These are phyloP conservation scores for Bradypus variegatus DNA, from an alignment of 2,797 vertebrate species.

Conservation along the genomic window DNA sequence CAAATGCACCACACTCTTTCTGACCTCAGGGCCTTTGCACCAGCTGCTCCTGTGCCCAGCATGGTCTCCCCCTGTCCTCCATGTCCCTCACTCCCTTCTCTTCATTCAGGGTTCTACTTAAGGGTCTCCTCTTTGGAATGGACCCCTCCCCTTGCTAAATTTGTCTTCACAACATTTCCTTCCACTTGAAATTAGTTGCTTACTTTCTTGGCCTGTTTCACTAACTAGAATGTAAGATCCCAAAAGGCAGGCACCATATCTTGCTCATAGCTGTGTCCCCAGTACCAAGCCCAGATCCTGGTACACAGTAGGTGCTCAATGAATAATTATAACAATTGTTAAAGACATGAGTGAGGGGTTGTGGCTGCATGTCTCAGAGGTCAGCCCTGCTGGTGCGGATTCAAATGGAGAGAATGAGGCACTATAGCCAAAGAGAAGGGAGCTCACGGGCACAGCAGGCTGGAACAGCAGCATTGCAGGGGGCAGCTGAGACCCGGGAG, in stretches of 20 bases:
- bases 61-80: too few relatives aligned
- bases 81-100: neutral
- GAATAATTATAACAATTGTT: neutral
- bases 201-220: neutral
- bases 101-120: neutral
- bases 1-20: neutral
- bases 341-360: neutral
- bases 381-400: neutral
- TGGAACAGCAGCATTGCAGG: accelerated
- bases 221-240: neutral
- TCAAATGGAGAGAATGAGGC: neutral
- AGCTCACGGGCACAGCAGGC: neutral
- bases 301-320: neutral
- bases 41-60: neutral
- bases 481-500: neutral
- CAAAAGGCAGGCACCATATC: neutral
- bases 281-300: neutral
- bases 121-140: neutral
- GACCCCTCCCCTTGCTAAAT: neutral
- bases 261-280: neutral
- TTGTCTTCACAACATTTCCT: neutral
- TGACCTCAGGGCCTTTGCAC: neutral
- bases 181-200: neutral
- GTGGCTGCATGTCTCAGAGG: neutral
- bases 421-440: neutral